Evolutionary conservation across 2,797 vertebrate genomes (phyloP).

Genomic region (Sebastes melanostomus): DNA sequence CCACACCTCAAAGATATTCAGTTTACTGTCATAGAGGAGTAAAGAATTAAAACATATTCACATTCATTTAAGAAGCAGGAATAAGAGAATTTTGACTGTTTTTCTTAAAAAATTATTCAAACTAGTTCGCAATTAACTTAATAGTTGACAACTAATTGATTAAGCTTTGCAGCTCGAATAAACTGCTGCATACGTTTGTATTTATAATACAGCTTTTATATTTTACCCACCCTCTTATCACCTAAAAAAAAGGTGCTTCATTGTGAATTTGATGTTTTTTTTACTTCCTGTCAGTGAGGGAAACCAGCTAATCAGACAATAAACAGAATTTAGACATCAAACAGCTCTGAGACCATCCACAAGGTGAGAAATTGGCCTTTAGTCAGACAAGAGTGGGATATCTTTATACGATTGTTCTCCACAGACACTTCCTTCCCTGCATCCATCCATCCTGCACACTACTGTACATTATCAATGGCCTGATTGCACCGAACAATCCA

Average conservation of each 20-base stretch:
- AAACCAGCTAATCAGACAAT: neutral
- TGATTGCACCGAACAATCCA: neutral
- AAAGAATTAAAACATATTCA: too few species aligned
- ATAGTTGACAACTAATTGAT: too few species aligned
- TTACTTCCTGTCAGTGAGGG: neutral
- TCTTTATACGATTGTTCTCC: constrained; percentile 15
- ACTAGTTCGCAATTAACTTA: too few species aligned
- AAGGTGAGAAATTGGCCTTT: neutral
- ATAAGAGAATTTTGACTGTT: too few species aligned
- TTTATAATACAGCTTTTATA: neutral
- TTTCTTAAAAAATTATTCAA: too few species aligned
- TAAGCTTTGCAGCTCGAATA: too few species aligned
- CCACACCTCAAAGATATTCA: too few species aligned
- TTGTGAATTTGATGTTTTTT: neutral
- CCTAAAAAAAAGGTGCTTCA: neutral
- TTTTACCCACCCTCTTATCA: neutral
- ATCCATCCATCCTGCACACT: neutral
- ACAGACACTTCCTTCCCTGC: constrained; percentile 19
- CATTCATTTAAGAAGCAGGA: too few species aligned
- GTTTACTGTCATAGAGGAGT: too few species aligned
- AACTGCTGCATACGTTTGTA: neutral
- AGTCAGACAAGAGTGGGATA: neutral
- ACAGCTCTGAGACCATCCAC: neutral
- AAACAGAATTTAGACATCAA: constrained; percentile 19
- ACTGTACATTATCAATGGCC: neutral